Base-by-base conservation (phyloP, 2,113 vertebrate genomes). In the Apus apus region DNA sequence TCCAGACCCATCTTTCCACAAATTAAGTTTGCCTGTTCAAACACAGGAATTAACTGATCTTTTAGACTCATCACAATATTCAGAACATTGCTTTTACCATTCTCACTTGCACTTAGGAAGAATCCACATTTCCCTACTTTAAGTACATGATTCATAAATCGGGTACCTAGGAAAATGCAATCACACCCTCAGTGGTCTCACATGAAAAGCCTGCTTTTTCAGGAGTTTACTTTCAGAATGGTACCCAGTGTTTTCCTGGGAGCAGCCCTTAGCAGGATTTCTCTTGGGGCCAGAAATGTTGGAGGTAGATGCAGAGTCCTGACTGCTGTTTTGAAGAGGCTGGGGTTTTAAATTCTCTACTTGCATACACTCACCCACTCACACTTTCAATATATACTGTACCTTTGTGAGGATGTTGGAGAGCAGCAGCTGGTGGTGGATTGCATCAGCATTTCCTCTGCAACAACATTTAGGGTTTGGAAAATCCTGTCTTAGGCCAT, bases 361-460 rank as follows among this genome's bases (percentile, higher is more conserved):
- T 38, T 43, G 34, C 29, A n/a, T 1, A 6, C 13, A 4, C 30
- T 56, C 48, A 11, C 3, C 5, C 43, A 30, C 27, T 78, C 43
- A 14, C 57, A 23, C 15, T 19, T 73, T 46, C 30, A 9, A 0
- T 27, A 25, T 4, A 13, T 11, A 13, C 45, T 0, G 11, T 23
- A 43, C 29, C 74, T 80, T 64, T 32, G 40, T 1, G 11, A 83
- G 70, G 66, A 68, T 50, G 29, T 5, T 40, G 82, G 74, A 73
- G 66, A 81, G 51, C 56, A 79, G 82, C 85, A 75, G 93, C 85
- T 89, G 81, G 54, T 79, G 78, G n/a, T 46, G 56, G n/a, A 67
- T 70, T 77, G 78, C 87, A 77, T 83, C 87, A 93, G 75, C 58
- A 12, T 36, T 95, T 95, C 95, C 96, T 93, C 60, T 70, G 15